Evolutionary conservation across 2,888 invertebrate genomes (phyloP).

Genomic region (Galerucella pusilla): DNA sequence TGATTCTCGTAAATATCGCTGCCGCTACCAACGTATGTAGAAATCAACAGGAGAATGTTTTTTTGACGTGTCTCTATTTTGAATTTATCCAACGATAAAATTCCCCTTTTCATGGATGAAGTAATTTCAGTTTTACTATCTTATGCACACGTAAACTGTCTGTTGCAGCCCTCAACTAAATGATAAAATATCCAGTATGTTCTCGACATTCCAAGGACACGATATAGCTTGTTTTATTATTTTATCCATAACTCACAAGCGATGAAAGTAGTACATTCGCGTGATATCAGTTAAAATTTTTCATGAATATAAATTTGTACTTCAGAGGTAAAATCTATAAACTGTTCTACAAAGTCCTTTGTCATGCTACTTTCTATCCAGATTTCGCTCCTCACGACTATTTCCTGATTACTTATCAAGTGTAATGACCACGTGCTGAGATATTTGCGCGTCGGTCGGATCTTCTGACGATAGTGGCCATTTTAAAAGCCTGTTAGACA

Average conservation of each 20-base stretch:
- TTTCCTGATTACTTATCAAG: no score
- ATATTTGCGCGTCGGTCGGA: no score
- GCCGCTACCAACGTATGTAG: not conserved
- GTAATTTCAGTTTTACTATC: conserved; percentile 27
- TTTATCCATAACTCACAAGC: not conserved
- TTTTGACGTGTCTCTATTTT: not conserved
- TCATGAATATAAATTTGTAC: no score
- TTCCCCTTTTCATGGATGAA: conserved; percentile 16
- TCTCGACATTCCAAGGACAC: conserved; percentile 19
- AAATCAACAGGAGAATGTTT: not conserved
- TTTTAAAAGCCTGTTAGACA: no score
- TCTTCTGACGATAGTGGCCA: no score
- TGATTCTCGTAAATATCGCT: not conserved
- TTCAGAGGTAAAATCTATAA: no score
- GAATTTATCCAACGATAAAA: conserved; percentile 22
- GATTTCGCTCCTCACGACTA: no score
- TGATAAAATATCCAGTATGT: conserved; percentile 28
- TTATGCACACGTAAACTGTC: conserved; percentile 33
- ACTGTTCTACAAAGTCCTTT: no score
- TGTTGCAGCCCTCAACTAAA: conserved; percentile 23
- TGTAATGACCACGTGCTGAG: no score
- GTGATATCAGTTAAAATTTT: no score
- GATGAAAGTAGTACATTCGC: not conserved
- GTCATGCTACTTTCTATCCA: no score
- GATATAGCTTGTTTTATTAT: conserved; percentile 24